Conservation (phyloP, 2,888 invertebrate genomes). For the Agriopis aurantiaria region DNA sequence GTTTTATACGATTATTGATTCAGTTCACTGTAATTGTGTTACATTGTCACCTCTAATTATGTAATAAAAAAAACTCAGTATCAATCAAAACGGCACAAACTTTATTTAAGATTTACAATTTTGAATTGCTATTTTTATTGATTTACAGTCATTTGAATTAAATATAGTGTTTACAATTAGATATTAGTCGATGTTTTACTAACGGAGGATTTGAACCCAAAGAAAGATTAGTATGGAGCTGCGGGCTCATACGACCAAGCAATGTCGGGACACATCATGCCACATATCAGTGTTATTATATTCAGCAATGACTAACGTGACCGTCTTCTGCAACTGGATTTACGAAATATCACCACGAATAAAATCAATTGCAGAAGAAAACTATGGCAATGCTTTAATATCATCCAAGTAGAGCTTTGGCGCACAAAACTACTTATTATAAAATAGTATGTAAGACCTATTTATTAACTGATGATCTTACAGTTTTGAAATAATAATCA, state of each 20-base stretch:
- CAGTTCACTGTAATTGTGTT: conserved; percentile 11
- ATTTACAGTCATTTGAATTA: conserved; percentile 37
- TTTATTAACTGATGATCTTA: conserved; percentile 76
- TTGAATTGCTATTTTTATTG: conserved; percentile 43
- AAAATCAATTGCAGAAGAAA: conserved; percentile 53
- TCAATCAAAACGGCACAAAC: conserved; percentile 40
- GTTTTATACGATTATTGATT: conserved; percentile 16
- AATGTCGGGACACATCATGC: conserved; percentile 81
- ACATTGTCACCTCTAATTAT: conserved; percentile 40
- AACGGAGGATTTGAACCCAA: conserved; percentile 51
- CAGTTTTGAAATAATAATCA: conserved; percentile 80
- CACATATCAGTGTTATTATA: conserved; percentile 81
- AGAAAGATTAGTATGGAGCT: conserved; percentile 54
- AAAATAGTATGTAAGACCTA: conserved; percentile 76
- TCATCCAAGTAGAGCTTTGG: conserved; percentile 81
- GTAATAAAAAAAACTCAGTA: conserved; percentile 36
- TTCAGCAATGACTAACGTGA: conserved; percentile 57
- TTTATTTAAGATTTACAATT: conserved; percentile 36
- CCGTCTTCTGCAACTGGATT: conserved; percentile 59
- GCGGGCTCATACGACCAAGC: conserved; percentile 72
- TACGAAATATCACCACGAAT: conserved; percentile 29
- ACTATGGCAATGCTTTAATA: conserved; percentile 67
- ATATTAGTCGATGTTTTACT: conserved; percentile 40
- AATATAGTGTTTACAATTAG: conserved; percentile 28
- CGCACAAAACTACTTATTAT: conserved; percentile 78